Percentiles rank a stretch among this genome's conserved stretches.
These are phyloP conservation scores for Thryonomys swinderianus DNA, from an alignment of 2,113 vertebrate genomes.

Conservation along the genomic window DNA sequence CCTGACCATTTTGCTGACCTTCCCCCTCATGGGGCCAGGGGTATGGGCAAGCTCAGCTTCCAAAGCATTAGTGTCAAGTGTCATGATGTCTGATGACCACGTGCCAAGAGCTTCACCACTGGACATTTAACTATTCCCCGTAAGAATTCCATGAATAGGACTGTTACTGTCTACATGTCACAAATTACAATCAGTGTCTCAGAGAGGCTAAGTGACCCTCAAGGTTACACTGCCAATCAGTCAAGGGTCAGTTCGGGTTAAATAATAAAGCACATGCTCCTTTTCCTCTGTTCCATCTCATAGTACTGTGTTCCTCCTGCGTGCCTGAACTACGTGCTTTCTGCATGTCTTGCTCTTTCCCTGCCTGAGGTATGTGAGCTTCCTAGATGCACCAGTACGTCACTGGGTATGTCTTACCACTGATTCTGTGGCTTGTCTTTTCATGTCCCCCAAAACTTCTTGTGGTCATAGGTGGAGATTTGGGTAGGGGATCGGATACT, in stretches of 20 bases:
- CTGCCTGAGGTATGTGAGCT: not conserved
- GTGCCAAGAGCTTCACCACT: not conserved
- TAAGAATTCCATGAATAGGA: not conserved
- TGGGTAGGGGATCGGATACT: not conserved
- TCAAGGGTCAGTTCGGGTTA: not conserved
- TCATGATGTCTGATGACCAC: not conserved
- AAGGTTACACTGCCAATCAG: not conserved
- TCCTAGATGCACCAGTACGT: not conserved
- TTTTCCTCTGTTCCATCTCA: not conserved
- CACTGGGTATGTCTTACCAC: not conserved
- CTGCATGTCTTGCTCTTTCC: not conserved
- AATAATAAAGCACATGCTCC: not conserved
- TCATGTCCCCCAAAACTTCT: not conserved
- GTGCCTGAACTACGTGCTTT: not conserved
- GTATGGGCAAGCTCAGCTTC: not conserved
- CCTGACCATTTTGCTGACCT: not conserved
- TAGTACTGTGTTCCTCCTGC: no score
- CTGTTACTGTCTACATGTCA: not conserved
- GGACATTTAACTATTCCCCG: not conserved
- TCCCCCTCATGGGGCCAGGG: not conserved
- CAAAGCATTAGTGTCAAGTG: not conserved
- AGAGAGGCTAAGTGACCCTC: not conserved
- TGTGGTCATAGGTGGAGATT: not conserved
- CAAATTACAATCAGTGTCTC: not conserved
- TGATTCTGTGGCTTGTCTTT: not conserved